Percentiles rank a stretch among this genome's conserved stretches.
Conservation (phyloP, 1,140 invertebrate species). For the fruit fly (Drosophila melanogaster) region DNA sequence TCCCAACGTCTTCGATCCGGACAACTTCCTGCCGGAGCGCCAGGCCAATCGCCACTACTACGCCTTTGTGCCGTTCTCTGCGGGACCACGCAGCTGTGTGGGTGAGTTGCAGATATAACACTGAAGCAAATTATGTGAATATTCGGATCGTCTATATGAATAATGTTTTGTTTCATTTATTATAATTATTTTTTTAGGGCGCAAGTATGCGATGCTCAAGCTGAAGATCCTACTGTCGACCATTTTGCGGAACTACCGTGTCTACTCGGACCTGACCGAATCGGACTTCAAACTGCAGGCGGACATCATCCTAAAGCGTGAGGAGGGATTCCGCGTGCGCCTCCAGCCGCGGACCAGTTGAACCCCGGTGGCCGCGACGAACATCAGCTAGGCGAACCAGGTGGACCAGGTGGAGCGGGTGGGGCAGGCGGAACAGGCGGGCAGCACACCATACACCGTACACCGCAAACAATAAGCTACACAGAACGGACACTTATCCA, state of each 20-base stretch:
- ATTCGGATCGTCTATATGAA: not conserved
- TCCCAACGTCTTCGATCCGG: constrained; percentile 92
- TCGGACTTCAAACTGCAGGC: constrained; percentile 90
- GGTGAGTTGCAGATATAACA: constrained; percentile 85
- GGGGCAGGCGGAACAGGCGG: not conserved
- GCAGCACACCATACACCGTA: constrained; percentile 16
- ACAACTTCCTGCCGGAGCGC: constrained; percentile 93
- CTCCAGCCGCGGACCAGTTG: constrained; percentile 86
- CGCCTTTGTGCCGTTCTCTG: constrained; percentile 94
- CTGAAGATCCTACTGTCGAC: constrained; percentile 94
- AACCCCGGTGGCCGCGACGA: constrained; percentile 9
- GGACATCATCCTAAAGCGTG: constrained; percentile 93
- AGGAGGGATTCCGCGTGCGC: constrained; percentile 90
- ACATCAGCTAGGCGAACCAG: too few species aligned
- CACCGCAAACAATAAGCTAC: constrained; percentile 35
- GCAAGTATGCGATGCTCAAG: constrained; percentile 95
- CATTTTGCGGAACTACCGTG: constrained; percentile 92
- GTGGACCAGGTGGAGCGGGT: not conserved
- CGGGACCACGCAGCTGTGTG: constrained; percentile 93
- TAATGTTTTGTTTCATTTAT: too few species aligned
- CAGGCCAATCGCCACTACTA: constrained; percentile 91
- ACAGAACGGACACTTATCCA: constrained; percentile 42
- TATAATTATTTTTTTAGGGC: constrained; percentile 85
- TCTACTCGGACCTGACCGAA: constrained; percentile 88
- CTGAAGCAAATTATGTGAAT: too few species aligned